These are phyloP conservation scores for Cinara cedri DNA, from an alignment of 2,888 invertebrate genomes.

Conservation along the genomic window DNA sequence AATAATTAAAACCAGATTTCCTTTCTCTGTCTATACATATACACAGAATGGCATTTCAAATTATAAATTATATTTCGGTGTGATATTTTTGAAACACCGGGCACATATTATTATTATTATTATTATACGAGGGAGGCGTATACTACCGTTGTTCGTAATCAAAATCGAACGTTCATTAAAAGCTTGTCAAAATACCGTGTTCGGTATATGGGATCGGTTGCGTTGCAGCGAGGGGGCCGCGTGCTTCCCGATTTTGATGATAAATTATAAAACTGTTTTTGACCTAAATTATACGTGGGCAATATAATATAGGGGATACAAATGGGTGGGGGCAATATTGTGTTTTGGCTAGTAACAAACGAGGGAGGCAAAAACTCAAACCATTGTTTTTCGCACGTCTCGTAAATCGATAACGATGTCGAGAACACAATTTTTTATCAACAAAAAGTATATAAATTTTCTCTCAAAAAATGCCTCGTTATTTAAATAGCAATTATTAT, in stretches of 20 bases:
- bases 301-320: constrained; percentile 10
- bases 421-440: background rate
- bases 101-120: background rate
- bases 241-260: constrained; percentile 24
- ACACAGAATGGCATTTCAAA: constrained; percentile 44
- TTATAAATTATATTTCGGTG: constrained; percentile 48
- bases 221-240: background rate
- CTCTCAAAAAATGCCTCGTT: too few relatives aligned
- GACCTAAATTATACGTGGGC: constrained; percentile 38
- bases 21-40: constrained; percentile 25
- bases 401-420: constrained; percentile 18
- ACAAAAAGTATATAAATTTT: too few relatives aligned
- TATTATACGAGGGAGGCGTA: background rate
- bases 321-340: constrained; percentile 28
- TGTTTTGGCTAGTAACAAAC: constrained; percentile 34
- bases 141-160: constrained; percentile 36
- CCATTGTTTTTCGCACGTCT: constrained; percentile 23
- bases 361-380: constrained; percentile 2
- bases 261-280: constrained; percentile 56
- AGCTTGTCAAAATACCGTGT: constrained; percentile 52
- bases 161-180: constrained; percentile 56
- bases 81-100: constrained; percentile 45
- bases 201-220: background rate
- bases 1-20: constrained; percentile 56
- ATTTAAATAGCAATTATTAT: too few relatives aligned